Evolutionary conservation across 2,888 invertebrate species (phyloP).

Genomic region (Crossocerus cetratus): DNA sequence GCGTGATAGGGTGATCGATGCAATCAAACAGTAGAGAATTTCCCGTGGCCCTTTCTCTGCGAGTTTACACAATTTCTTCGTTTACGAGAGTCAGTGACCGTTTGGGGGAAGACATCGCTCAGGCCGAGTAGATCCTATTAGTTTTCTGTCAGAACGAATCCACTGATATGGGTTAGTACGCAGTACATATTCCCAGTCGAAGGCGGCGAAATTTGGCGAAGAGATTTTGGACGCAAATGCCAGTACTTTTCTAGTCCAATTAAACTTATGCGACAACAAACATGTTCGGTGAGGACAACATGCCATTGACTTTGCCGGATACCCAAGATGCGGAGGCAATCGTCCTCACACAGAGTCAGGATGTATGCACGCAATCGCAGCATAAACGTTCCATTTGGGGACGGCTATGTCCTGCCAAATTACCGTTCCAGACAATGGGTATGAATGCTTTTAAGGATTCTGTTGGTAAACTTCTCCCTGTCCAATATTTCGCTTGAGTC

Average conservation of each 20-base stretch:
- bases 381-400: constrained; percentile 60
- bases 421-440: constrained; percentile 48
- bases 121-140: neutral
- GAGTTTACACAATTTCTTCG: too few species aligned
- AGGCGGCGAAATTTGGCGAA: neutral
- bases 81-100: too few species aligned
- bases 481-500: neutral
- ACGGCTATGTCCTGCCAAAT: constrained; percentile 56
- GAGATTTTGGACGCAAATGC: constrained; percentile 15
- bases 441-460: constrained; percentile 18
- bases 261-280: constrained; percentile 9
- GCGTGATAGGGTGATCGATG: too few species aligned
- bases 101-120: too few species aligned
- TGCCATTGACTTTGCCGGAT: constrained; percentile 61
- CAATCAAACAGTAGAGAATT: too few species aligned
- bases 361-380: constrained; percentile 23
- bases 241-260: constrained; percentile 6
- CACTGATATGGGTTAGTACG: constrained; percentile 16
- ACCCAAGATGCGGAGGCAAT: constrained; percentile 64
- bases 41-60: too few species aligned
- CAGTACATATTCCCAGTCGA: neutral
- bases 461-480: neutral
- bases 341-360: constrained; percentile 63
- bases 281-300: constrained; percentile 44
- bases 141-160: neutral